Evolutionary conservation across 2,113 vertebrate genomes (phyloP), one percentile per base, ranked within the genome.

Genomic region (Festucalex cinctus): DNA sequence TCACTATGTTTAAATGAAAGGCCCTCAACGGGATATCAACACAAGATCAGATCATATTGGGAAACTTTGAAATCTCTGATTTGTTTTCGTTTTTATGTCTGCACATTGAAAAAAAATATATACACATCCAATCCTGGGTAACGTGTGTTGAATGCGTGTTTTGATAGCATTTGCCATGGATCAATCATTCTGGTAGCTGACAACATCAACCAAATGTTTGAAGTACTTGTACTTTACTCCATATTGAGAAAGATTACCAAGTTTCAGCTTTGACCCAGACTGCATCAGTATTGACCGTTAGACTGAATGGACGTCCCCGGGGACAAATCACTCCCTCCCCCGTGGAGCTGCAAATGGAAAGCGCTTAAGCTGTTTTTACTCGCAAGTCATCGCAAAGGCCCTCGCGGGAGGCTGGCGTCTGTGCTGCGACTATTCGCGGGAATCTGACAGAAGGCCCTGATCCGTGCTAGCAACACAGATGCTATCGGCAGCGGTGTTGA

Each of bases 1-100:
- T 59, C 24, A 6, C 43, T 74, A 36, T 68, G 65, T 66, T 71
- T 67, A 57, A 63, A 66, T 48, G 32, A 70, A 63, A 24, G 58
- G 67, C 32, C 46, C 61, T 65, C 57, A 60, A 63, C 66, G n/a
- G 68, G 70, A 76, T 54, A 66, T 69, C 69, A 67, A 77, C 69
- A 65, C 39, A 61, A 51, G 36, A 61, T 67, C 66, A 44, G 80
- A 75, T 63, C 63, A 59, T 63, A 56, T 14, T 19, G 56, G 48
- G 59, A 48, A 72, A 51, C 48, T 51, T 51, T 51, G n/a, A 51
- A 51, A n/a, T 22, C 20, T 51, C 48, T 22, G 48, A 20, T 51
- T 46, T 46, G 44, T 6, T 46, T 48, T 22, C n/a, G 48, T 69
- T 78, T 66, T 72, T 39, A 74, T 69, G 62, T 63, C 26, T 14